A percentile compares a stretch with the other conserved stretches of the same genome.
Evolutionary conservation across 2,797 vertebrate species (phyloP).

Genomic region (Sebastes nivosus): DNA sequence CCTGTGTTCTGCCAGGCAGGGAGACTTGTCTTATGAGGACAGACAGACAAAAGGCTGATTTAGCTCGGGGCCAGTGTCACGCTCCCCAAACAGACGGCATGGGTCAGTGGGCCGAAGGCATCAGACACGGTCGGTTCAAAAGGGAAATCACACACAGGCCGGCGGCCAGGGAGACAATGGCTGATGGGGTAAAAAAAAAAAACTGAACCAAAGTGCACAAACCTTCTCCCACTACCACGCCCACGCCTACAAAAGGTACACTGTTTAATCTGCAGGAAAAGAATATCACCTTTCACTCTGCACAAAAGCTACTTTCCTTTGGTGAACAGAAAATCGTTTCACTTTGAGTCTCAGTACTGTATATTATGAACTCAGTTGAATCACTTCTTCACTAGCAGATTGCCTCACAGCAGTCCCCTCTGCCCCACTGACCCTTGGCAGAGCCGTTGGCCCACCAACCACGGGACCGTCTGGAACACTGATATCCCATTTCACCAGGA

Average conservation of each 20-base stretch:
- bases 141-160: conserved; percentile 45
- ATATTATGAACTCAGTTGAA: conserved; percentile 6
- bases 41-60: conserved; percentile 72
- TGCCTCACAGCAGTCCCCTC: conserved; percentile 43
- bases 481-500: conserved; percentile 16
- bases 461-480: conserved; percentile 52
- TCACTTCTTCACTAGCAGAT: conserved; percentile 19
- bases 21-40: conserved; percentile 58
- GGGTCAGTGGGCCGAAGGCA: conserved; percentile 72
- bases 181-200: conserved; percentile 53
- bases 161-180: conserved; percentile 44
- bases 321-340: not conserved
- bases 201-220: conserved; percentile 5
- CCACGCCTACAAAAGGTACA: conserved; percentile 13
- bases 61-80: conserved; percentile 62
- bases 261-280: conserved; percentile 1
- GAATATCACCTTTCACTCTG: conserved; percentile 1
- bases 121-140: conserved; percentile 71
- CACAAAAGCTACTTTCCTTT: conserved; percentile 1
- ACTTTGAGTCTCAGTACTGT: not conserved
- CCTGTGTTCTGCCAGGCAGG: conserved; percentile 66
- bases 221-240: conserved; percentile 1
- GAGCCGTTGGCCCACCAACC: conserved; percentile 22
- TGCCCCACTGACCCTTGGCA: conserved; percentile 51
- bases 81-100: conserved; percentile 67